A percentile compares a stretch with the other conserved stretches of the same genome.
Evolutionary conservation across 2,113 vertebrate species (phyloP).

Genomic region (Coptodon bakossiorum): DNA sequence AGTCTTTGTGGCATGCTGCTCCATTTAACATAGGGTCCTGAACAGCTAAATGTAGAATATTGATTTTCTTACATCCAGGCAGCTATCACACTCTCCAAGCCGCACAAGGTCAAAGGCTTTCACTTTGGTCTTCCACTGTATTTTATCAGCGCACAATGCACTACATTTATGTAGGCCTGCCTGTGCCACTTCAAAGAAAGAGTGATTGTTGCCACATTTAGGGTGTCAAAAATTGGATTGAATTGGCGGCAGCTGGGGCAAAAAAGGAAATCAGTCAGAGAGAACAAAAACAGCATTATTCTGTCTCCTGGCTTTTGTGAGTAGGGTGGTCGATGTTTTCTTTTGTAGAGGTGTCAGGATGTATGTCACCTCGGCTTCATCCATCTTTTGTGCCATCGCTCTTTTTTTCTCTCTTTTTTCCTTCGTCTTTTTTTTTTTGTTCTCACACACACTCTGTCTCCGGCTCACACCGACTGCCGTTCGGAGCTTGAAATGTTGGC

Average conservation of each 20-base stretch:
- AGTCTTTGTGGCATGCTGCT: neutral
- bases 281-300: constrained; percentile 21
- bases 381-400: constrained; percentile 31
- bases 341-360: constrained; percentile 53
- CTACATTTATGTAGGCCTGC: constrained; percentile 17
- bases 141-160: constrained; percentile 22
- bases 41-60: constrained; percentile 57
- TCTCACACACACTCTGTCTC: neutral
- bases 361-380: constrained; percentile 39
- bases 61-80: constrained; percentile 56
- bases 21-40: constrained; percentile 34
- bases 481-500: constrained; percentile 5
- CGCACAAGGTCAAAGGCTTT: constrained; percentile 61
- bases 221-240: constrained; percentile 35
- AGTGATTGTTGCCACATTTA: constrained; percentile 47
- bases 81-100: constrained; percentile 41
- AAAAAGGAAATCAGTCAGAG: neutral
- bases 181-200: constrained; percentile 11
- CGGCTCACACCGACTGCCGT: neutral
- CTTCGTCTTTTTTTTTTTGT: neutral
- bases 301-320: constrained; percentile 40
- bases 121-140: neutral
- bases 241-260: constrained; percentile 23
- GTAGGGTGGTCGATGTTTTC: constrained; percentile 50
- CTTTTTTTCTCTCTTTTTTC: neutral